phyloP scores from a whole-genome alignment of 1,140 invertebrate genomes.

The Branchinecta lynchi region DNA sequence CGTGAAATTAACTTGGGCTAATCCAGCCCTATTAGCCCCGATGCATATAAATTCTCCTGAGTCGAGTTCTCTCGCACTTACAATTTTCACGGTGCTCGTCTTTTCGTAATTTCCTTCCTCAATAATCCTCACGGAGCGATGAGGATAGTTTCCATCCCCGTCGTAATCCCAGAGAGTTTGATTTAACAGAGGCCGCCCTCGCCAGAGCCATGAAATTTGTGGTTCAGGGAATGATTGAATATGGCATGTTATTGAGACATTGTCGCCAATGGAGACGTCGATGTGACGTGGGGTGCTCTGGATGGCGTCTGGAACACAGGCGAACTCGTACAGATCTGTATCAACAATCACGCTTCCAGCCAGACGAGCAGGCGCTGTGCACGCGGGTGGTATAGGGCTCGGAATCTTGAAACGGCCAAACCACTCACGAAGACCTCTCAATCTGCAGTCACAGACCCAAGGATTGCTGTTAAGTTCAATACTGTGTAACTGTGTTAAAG shows the following conservation, averaged over 20 bases:
- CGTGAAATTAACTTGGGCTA: conserved; percentile 78
- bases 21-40: conserved; percentile 77
- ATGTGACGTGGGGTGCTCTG: conserved; percentile 40
- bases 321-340: conserved; percentile 62
- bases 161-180: conserved; percentile 37
- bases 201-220: conserved; percentile 69
- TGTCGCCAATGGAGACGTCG: conserved; percentile 59
- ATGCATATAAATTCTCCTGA: conserved; percentile 77
- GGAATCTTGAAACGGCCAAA: conserved; percentile 64
- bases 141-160: conserved; percentile 43
- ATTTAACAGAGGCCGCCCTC: conserved; percentile 59
- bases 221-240: conserved; percentile 65
- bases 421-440: conserved; percentile 67
- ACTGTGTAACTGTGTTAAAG: conserved; percentile 47
- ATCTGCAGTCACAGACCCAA: conserved; percentile 73
- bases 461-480: conserved; percentile 79
- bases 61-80: conserved; percentile 70
- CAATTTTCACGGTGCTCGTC: conserved; percentile 60
- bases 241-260: conserved; percentile 62
- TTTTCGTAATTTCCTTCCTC: conserved; percentile 56
- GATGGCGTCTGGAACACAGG: conserved; percentile 65
- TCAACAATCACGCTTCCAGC: conserved; percentile 44
- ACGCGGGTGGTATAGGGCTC: conserved; percentile 53
- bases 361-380: conserved; percentile 41
- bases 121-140: conserved; percentile 59